A percentile compares a stretch with the other conserved stretches of the same genome.
Evolutionary conservation across 2,888 invertebrate genomes (phyloP).

Genomic region (Aspidiotus rigidus): DNA sequence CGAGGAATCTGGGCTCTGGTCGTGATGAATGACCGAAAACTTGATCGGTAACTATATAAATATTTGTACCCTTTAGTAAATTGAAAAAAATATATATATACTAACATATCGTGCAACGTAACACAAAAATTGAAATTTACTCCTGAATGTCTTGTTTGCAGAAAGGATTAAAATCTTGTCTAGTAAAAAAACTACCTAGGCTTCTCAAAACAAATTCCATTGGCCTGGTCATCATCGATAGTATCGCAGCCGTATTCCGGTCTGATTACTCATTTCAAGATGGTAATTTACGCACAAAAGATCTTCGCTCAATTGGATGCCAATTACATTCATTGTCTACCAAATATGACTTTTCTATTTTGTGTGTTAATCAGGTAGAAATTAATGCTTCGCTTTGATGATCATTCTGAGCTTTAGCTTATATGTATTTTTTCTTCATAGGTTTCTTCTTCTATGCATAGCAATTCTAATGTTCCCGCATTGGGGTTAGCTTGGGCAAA

Average conservation of each 20-base stretch:
- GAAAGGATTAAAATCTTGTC: constrained; percentile 50
- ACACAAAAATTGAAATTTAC: no score
- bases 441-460: constrained; percentile 9
- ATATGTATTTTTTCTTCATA: constrained; percentile 10
- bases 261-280: constrained; percentile 49
- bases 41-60: no score
- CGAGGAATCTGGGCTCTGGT: no score
- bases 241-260: constrained; percentile 62
- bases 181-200: constrained; percentile 49
- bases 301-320: constrained; percentile 51
- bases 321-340: constrained; percentile 50
- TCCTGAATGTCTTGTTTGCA: constrained; percentile 40
- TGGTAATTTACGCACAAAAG: constrained; percentile 48
- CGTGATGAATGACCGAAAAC: no score
- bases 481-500: constrained; percentile 60
- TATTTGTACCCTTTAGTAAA: no score
- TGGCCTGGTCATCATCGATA: constrained; percentile 61
- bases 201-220: constrained; percentile 42
- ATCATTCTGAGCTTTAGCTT: not conserved
- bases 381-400: not conserved
- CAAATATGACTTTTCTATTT: constrained; percentile 50
- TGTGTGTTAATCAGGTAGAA: constrained; percentile 64
- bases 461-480: constrained; percentile 46
- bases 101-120: no score
- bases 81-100: no score